Base-by-base conservation (phyloP, 2,888 invertebrate species). In the Noctua fimbriata region DNA sequence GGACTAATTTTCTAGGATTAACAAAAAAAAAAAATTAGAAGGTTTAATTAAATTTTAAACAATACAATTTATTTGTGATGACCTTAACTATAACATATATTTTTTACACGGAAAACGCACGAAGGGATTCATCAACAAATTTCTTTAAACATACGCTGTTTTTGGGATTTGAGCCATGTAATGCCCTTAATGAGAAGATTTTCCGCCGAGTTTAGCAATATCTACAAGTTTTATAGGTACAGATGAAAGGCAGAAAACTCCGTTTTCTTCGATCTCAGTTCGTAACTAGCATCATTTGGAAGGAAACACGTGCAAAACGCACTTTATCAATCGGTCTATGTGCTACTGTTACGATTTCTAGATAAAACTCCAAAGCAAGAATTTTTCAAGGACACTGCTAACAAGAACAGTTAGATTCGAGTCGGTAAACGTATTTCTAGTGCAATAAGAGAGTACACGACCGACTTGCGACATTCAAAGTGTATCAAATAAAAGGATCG, bases 241-340 rank as follows among this genome's bases (percentile, higher is more conserved):
- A 52, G 16, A 63, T 66, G 79, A 76, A 65, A 69, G n/a, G 41
- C 21, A 72, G n/a, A 66, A 36, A 21, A 65, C 24, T 12, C 32
- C 10, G 21, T 41, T 73, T 76, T 74, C 41, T 41, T 47, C 32
- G 58, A 55, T 52, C 41, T 65, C 32, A 18, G 41, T 60, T 78
- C 69, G 21, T 82, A 90, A 92, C 86, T 87, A 86, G 90, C 90
- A 78, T 88, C 84, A 86, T 92, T 91, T 49, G 41, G 69, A 47
- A 69, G n/a, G 70, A 87, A 89, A 80, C 93, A 93, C 92, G 92
- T 88, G 66, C 86, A 21, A 49, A 41, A 58, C 36, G 14, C n/a
- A 21, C 28, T 28, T 47, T 66, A n/a, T 52, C 67, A 52, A 78
- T 60, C 24, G 67, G 3, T 78, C 44, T 49, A 24, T 24, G 47